Base-by-base conservation (phyloP, 2,888 invertebrate species). In the Rhopalosiphum nymphaeae region DNA sequence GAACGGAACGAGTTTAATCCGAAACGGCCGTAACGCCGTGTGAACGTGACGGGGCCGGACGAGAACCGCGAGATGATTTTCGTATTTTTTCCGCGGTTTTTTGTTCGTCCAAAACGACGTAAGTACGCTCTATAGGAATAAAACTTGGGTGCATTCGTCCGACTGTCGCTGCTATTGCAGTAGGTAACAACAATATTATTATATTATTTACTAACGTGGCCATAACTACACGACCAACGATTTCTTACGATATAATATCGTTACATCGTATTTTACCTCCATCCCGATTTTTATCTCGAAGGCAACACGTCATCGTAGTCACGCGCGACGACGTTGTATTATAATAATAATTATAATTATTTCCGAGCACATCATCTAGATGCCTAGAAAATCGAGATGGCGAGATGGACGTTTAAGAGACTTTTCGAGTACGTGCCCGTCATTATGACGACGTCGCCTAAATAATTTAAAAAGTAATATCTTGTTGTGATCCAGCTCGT, bases 21-120 rank as follows among this genome's bases (percentile, higher is more conserved):
- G 49, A 91, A 91, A 91, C 91, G 91, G 84, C n/a, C 44, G 85
- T 44, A 91, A 85, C n/a, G 56, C 85, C 91, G 91, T 91, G 91
- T 85, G 91, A 91, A 91, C 91, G 91, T 91, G 91, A 85, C 91
- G 85, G 21, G 36, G 29, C 42, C 85, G n/a, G 61, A 10, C 61
- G n/a, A 90, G 29, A 90, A n/a, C 46, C 7, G 46, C 61, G 57
- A 61, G n/a, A 67, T 29, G 67, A 61, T 90, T 67, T 78, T 78
- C 36, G 36, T 36, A 42, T 78, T 36, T 78, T 78, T 78, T 78
- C 78, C 7, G 36, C 78, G 21, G 3, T 78, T 36, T 78, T 78
- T 78, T 78, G 78, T 36, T 21, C 16, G n/a, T 36, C 21, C 78
- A 2, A 36, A 78, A 36, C 7, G 21, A 26, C 36, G 36, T 36